Conservation (phyloP, 1,140 invertebrate species). For the Sminthurinus signatus region DNA sequence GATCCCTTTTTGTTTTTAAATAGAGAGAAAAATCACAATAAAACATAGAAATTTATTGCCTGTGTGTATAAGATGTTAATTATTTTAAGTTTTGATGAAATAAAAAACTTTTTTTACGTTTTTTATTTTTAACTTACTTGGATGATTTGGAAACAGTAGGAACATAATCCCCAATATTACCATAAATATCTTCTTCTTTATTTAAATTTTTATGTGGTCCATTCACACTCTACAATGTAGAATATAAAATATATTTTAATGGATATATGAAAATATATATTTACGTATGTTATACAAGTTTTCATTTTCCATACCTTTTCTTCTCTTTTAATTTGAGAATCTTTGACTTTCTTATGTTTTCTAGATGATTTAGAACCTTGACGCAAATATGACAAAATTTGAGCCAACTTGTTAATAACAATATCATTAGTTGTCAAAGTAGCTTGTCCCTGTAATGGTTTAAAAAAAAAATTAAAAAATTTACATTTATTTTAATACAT, state of each 20-base stretch:
- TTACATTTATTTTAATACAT: too few species aligned
- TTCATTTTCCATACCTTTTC: constrained; percentile 39
- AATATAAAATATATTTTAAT: too few species aligned
- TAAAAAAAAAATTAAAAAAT: too few species aligned
- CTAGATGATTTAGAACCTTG: constrained; percentile 68
- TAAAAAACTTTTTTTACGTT: background rate
- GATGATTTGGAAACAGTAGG: constrained; percentile 52
- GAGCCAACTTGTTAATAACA: constrained; percentile 93
- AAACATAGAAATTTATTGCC: too few species aligned
- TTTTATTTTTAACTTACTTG: background rate
- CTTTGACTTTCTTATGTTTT: constrained; percentile 64
- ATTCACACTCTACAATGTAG: too few species aligned
- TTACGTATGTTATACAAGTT: too few species aligned
- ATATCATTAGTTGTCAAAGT: constrained; percentile 88
- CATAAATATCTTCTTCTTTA: constrained; percentile 79
- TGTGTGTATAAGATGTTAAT: too few species aligned
- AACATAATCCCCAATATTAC: constrained; percentile 87
- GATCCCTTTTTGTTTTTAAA: too few species aligned
- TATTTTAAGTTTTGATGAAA: background rate
- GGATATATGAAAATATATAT: too few species aligned
- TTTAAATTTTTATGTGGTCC: too few species aligned
- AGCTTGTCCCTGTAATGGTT: constrained; percentile 60
- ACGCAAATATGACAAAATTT: constrained; percentile 90
- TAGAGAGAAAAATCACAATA: too few species aligned
- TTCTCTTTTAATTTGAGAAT: constrained; percentile 48